Evolutionary conservation across 2,888 invertebrate species (phyloP), one percentile per base, ranked within the genome.

Genomic region (Platycnemis pennipes): DNA sequence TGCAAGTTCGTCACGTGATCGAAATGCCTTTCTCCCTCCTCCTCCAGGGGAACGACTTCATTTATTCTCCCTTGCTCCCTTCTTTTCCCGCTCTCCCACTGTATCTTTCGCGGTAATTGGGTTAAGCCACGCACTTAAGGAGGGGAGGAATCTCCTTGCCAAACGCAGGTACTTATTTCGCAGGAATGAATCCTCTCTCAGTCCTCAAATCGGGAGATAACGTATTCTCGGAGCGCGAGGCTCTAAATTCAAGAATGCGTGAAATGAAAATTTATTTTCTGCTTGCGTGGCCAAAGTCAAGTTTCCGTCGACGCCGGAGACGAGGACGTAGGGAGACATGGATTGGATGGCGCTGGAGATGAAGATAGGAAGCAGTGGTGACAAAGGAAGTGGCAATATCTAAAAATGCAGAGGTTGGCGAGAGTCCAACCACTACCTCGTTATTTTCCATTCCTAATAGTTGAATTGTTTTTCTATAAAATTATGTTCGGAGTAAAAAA

Each of bases 261-360:
- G 91, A 91, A 91, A 91, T 91, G 56, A 63, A 91, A 91, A 91
- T 91, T 91, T 91, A 91, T 91, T 91, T 91, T 91, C 91, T 63
- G 44, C 44, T 44, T 63, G 91, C 63, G 91, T 26, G 91, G 63
- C 63, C 63, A 44, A 63, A 26, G 44, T 26, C 26, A 63, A 91
- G 91, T 89, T 53, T 37, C 26, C 89, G 53, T 31, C 37, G 56
- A 22, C 7, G 16, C 22, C 1, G n/a, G 89, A 37, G 53, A 42
- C 2, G 42, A 56, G n/a, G 53, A 89, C 37, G 42, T 13, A 2
- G 26, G 88, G 45, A n/a, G n/a, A n/a, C n/a, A n/a, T n/a, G n/a
- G n/a, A n/a, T n/a, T n/a, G n/a, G 87, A 1, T 4, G 85, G 42
- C 4, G 11, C 63, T 63, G 26, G 63, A 63, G 44, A 5, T 26